Base-by-base conservation (phyloP, 2,797 vertebrate species). In the Poecile montanus region DNA sequence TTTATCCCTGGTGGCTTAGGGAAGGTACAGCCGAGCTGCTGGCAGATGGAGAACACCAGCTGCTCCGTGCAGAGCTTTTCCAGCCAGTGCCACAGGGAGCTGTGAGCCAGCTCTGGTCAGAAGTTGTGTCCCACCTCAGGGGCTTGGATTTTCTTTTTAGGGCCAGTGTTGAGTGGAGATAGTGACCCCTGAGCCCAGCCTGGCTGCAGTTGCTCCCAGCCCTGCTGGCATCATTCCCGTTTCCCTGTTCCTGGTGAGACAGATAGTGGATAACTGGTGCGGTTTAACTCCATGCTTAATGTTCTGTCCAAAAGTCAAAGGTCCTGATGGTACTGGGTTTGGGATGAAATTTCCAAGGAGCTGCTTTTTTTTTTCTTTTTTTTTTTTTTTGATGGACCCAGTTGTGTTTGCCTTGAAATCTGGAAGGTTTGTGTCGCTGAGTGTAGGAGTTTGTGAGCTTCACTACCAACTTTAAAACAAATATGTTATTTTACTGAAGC, bases 1-100 rank as follows among this genome's bases (percentile, higher is more conserved):
- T 88, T 26, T 32, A 20, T 95, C 95, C 95, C 94, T 53, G 66
- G 91, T 93, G 95, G 29, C n/a, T 88, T 50, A 1, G 53, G 30
- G 92, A 42, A 93, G 88, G 92, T 76, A 22, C 4, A 83, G 75
- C 61, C 0, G 8, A 60, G 83, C 90, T 40, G 58, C 13, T 58
- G 67, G 83, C 88, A 85, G 94, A 85, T 66, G 80, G 85, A 68
- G 88, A 72, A 0, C 73, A 42, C n/a, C 88, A 89, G 80, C 88
- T 89, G 88, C 88, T 89, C 68, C 0, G 0, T 6, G 60, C 2
- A 1, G 68, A 70, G 80, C 26, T n/a, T 85, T 70, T 53, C 67
- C 93, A 89, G 92, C 85, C 5, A 2, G 8, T 45, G 56, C 84
- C 0, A 1, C 56, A 6, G 10, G 32, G 62, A 25, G 10, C 9